Conservation (phyloP, 2,113 vertebrate genomes). For the Colinus virginianus region DNA sequence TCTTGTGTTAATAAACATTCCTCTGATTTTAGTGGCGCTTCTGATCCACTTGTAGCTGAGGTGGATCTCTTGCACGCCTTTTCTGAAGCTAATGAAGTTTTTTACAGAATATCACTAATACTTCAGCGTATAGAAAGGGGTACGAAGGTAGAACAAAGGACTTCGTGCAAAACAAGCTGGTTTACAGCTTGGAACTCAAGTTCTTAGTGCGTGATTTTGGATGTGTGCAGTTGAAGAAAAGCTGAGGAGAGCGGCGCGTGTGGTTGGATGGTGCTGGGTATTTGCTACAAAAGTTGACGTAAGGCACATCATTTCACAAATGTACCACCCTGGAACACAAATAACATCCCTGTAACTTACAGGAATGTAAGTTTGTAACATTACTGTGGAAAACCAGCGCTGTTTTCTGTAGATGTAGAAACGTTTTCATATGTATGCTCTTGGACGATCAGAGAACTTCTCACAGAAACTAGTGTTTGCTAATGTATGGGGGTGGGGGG, state of each 20-base stretch:
- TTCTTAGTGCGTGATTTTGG: not conserved
- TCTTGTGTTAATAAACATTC: not conserved
- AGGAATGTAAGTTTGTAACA: not conserved
- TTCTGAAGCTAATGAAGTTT: not conserved
- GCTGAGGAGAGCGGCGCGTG: not conserved
- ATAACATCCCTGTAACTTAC: not conserved
- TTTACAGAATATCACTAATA: not conserved
- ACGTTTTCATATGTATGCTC: not conserved
- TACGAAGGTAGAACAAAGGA: not conserved
- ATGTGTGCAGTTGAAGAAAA: accelerated
- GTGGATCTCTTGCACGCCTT: not conserved
- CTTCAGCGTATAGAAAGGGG: not conserved
- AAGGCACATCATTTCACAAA: not conserved
- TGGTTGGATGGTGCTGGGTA: not conserved
- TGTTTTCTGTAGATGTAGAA: not conserved
- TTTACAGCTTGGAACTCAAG: not conserved
- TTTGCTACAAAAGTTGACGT: not conserved
- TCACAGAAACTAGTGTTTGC: not conserved
- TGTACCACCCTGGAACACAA: not conserved
- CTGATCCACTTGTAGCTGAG: not conserved
- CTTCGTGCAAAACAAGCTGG: not conserved
- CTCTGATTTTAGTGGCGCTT: not conserved
- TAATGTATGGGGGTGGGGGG: not conserved
- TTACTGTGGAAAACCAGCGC: not conserved
- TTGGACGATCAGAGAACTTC: not conserved